Evolutionary conservation across 2,113 vertebrate genomes (phyloP).

Genomic region (Protobothrops mucrosquamatus): DNA sequence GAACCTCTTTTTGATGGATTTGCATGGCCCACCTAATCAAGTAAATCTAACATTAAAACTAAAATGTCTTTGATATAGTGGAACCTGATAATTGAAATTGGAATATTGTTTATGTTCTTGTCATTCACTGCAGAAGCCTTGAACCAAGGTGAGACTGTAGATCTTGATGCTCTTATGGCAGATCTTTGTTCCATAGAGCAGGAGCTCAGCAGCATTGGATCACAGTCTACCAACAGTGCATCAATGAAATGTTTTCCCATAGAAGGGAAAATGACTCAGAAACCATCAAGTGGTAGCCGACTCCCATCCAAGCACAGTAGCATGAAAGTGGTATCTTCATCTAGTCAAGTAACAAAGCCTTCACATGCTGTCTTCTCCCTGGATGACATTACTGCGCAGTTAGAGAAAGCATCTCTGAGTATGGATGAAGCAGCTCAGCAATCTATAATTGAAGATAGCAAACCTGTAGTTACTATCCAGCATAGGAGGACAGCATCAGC

Average conservation of each 20-base stretch:
- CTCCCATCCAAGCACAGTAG: slow-evolving; percentile 78
- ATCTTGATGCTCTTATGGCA: slow-evolving; percentile 97
- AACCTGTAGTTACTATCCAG: slow-evolving; percentile 73
- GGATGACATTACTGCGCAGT: slow-evolving; percentile 95
- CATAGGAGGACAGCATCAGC: slow-evolving; percentile 88
- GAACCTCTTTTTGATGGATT: neutral
- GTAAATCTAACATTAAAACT: neutral
- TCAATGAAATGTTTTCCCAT: slow-evolving; percentile 72
- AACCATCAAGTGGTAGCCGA: slow-evolving; percentile 69
- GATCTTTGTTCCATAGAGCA: slow-evolving; percentile 98
- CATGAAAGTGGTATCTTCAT: slow-evolving; percentile 72
- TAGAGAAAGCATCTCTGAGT: slow-evolving; percentile 94
- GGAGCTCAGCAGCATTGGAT: slow-evolving; percentile 89
- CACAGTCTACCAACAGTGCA: slow-evolving; percentile 80
- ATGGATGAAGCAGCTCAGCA: slow-evolving; percentile 98
- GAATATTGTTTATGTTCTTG: slow-evolving; percentile 12
- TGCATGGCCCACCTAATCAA: neutral
- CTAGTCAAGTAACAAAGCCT: slow-evolving; percentile 65
- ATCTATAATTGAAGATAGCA: slow-evolving; percentile 73
- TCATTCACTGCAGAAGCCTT: slow-evolving; percentile 85
- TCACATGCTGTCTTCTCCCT: slow-evolving; percentile 86
- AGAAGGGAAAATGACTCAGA: slow-evolving; percentile 78
- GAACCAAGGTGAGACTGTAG: slow-evolving; percentile 94
- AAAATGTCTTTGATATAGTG: neutral
- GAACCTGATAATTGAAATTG: neutral